A percentile compares a stretch with the other conserved stretches of the same genome.
These are phyloP conservation scores for Euthynnus affinis DNA, from an alignment of 2,797 vertebrate species.

Conservation along the genomic window DNA sequence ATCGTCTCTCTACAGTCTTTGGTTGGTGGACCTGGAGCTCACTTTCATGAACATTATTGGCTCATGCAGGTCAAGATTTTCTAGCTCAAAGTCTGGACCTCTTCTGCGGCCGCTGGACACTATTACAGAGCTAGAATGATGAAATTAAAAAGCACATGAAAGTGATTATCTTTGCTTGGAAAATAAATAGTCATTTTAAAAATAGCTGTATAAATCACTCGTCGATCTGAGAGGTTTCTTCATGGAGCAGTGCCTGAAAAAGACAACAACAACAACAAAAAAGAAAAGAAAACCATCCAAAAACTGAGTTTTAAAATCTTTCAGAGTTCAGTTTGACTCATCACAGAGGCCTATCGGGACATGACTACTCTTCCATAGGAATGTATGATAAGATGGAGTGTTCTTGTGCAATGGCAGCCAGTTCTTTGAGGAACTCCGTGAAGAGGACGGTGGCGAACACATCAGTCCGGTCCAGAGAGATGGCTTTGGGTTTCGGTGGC, in stretches of 20 bases:
- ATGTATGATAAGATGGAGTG: slow-evolving; percentile 94
- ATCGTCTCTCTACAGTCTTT: slow-evolving; percentile 62
- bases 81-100: slow-evolving; percentile 23
- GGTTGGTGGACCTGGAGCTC: slow-evolving; percentile 62
- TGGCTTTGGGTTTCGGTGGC: slow-evolving; percentile 85
- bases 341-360: slow-evolving; percentile 63
- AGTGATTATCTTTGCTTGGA: slow-evolving; percentile 57
- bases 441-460: slow-evolving; percentile 94
- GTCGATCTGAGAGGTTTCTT: slow-evolving; percentile 57
- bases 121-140: slow-evolving; percentile 28
- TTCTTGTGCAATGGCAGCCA: slow-evolving; percentile 96
- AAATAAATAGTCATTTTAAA: slow-evolving; percentile 65
- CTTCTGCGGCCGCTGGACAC: slow-evolving; percentile 5
- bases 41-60: slow-evolving; percentile 19
- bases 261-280: slow-evolving; percentile 25
- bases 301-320: slow-evolving; percentile 35
- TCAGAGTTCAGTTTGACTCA: slow-evolving; percentile 17
- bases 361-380: slow-evolving; percentile 87
- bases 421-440: slow-evolving; percentile 97
- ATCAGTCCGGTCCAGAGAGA: slow-evolving; percentile 88
- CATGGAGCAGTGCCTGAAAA: slow-evolving; percentile 85
- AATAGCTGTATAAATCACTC: slow-evolving; percentile 47
- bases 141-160: slow-evolving; percentile 27
- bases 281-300: slow-evolving; percentile 49
- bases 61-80: slow-evolving; percentile 35